Conservation (phyloP, 1,140 invertebrate species). For the Leptopilina boulardi region DNA sequence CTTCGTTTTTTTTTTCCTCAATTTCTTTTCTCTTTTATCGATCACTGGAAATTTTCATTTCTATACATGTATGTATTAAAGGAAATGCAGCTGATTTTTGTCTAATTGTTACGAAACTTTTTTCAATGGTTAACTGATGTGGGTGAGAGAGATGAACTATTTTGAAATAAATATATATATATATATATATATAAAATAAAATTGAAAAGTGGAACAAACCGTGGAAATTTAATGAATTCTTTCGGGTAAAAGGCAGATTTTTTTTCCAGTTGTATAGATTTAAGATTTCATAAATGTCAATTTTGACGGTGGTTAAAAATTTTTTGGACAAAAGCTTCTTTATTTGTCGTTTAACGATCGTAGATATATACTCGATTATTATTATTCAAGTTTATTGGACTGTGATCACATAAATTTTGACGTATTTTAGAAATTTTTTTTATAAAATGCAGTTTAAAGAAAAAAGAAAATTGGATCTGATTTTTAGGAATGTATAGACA, state of each 20-base stretch:
- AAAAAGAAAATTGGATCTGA: too few species aligned
- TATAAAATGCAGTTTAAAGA: too few species aligned
- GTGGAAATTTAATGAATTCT: constrained; percentile 11
- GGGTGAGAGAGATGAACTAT: not conserved
- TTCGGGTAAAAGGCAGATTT: not conserved
- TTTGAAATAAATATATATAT: not conserved
- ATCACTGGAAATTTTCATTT: constrained; percentile 27
- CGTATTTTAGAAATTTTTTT: not conserved
- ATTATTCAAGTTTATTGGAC: not conserved
- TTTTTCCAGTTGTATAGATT: not conserved
- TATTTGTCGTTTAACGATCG: not conserved
- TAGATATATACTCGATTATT: not conserved
- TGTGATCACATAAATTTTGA: not conserved
- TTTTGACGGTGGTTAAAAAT: not conserved
- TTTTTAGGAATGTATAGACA: too few species aligned
- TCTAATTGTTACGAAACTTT: constrained; percentile 24
- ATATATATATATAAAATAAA: too few species aligned
- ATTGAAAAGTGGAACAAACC: not conserved
- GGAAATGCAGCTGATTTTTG: constrained; percentile 21
- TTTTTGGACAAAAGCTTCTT: not conserved
- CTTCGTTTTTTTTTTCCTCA: not conserved
- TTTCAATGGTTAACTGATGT: not conserved
- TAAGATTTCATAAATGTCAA: not conserved
- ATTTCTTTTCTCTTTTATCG: constrained; percentile 23
- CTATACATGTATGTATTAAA: not conserved